Conservation (phyloP, 1,140 invertebrate species). For the Brachionus calyciflorus region DNA sequence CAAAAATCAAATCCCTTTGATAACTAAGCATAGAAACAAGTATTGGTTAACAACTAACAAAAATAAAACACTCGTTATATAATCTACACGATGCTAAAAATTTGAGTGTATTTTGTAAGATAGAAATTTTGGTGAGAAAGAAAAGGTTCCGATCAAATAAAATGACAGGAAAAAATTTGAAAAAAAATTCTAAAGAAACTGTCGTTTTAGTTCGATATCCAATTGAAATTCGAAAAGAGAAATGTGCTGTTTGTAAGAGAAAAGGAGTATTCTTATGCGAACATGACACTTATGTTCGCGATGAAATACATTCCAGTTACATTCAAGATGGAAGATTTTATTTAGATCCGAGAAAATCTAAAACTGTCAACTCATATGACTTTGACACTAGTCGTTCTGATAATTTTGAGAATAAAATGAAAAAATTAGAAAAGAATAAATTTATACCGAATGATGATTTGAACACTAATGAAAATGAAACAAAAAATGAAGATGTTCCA, state of each 20-base stretch:
- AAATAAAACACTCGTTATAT: no score
- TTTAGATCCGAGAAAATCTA: not conserved
- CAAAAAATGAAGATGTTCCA: not conserved
- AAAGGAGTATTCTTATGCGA: conserved; percentile 21
- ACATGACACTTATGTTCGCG: conserved; percentile 12
- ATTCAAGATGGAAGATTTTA: conserved; percentile 29
- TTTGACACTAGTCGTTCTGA: not conserved
- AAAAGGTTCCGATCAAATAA: no score
- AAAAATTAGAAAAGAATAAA: not conserved
- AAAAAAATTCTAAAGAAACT: not conserved
- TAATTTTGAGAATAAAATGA: not conserved
- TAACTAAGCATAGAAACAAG: no score
- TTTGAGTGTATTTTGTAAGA: no score
- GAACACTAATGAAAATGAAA: not conserved
- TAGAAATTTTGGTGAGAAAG: no score
- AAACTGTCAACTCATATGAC: not conserved
- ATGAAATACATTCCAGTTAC: conserved; percentile 9
- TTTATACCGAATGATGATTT: not conserved
- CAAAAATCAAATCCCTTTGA: no score
- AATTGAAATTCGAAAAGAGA: conserved; percentile 15
- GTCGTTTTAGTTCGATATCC: not conserved
- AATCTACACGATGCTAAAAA: no score
- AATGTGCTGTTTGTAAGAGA: conserved; percentile 17
- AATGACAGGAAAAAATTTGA: no score
- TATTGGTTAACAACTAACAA: no score